phyloP scores from a whole-genome alignment of 1,140 invertebrate genomes.

The Gryon sp. region DNA sequence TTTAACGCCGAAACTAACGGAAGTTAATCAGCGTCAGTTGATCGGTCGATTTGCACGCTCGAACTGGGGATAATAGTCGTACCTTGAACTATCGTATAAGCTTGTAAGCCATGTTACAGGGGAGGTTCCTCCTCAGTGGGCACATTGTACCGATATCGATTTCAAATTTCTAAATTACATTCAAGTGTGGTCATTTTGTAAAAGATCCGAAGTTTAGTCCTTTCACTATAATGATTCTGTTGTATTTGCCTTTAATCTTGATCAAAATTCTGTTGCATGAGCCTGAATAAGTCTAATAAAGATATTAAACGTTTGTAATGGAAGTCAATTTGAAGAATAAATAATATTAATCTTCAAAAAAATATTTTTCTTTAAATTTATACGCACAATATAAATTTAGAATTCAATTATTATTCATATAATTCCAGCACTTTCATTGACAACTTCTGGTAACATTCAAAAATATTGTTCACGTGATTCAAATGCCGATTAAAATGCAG shows the following conservation, averaged over 20 bases:
- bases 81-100: slow-evolving; percentile 10
- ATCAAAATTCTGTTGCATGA: too few relatives aligned
- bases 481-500: too few relatives aligned
- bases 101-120: slow-evolving; percentile 15
- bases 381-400: too few relatives aligned
- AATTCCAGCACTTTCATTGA: too few relatives aligned
- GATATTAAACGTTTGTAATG: too few relatives aligned
- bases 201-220: slow-evolving; percentile 13
- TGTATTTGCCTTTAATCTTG: background rate
- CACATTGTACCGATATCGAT: slow-evolving; percentile 35
- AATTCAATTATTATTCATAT: too few relatives aligned
- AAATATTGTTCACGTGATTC: too few relatives aligned
- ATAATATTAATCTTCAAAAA: too few relatives aligned
- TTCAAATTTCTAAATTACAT: slow-evolving; percentile 39
- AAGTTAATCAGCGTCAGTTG: slow-evolving; percentile 39
- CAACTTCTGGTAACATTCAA: too few relatives aligned
- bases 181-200: slow-evolving; percentile 18
- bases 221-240: slow-evolving; percentile 7
- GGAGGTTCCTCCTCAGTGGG: slow-evolving; percentile 22
- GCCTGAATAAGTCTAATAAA: too few relatives aligned
- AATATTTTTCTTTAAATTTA: too few relatives aligned
- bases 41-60: slow-evolving; percentile 34
- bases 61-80: slow-evolving; percentile 17
- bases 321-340: too few relatives aligned
- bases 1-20: slow-evolving; percentile 25